Evolutionary conservation across 2,113 vertebrate species (phyloP).

Genomic region (Sinocyclocheilus grahami): DNA sequence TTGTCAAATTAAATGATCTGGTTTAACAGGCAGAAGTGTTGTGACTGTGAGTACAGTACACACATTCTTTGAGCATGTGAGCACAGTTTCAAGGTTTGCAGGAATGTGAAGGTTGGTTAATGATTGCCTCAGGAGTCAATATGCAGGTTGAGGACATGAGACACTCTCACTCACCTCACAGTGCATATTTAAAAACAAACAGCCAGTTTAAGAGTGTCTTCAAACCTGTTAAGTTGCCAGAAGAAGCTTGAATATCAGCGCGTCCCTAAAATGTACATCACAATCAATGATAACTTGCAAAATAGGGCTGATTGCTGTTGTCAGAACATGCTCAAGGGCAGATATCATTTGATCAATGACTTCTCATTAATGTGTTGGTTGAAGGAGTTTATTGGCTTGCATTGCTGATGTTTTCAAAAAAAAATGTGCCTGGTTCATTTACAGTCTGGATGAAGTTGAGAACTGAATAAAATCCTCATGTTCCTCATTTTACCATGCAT

Average conservation of each 20-base stretch:
- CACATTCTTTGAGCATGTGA: slow-evolving; percentile 43
- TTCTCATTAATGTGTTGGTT: background rate
- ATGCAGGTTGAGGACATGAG: slow-evolving; percentile 30
- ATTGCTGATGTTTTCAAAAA: too few species aligned
- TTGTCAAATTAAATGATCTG: slow-evolving; percentile 4
- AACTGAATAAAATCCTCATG: too few species aligned
- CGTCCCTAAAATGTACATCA: background rate
- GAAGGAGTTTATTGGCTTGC: background rate
- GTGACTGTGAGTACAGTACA: background rate
- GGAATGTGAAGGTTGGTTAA: slow-evolving; percentile 54
- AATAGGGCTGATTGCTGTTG: background rate
- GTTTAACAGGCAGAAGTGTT: slow-evolving; percentile 7
- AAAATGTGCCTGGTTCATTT: too few species aligned
- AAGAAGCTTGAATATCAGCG: background rate
- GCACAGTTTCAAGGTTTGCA: slow-evolving; percentile 38
- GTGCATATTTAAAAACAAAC: background rate
- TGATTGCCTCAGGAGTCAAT: slow-evolving; percentile 51
- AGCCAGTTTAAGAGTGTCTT: background rate
- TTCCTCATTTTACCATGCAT: background rate
- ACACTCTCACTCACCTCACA: background rate
- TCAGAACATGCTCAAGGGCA: background rate
- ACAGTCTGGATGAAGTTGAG: too few species aligned
- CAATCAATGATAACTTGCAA: background rate
- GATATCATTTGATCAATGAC: background rate
- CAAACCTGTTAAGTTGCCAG: background rate